phyloP scores from a whole-genome alignment of 2,797 vertebrate species.

The Phoeniculus purpureus region DNA sequence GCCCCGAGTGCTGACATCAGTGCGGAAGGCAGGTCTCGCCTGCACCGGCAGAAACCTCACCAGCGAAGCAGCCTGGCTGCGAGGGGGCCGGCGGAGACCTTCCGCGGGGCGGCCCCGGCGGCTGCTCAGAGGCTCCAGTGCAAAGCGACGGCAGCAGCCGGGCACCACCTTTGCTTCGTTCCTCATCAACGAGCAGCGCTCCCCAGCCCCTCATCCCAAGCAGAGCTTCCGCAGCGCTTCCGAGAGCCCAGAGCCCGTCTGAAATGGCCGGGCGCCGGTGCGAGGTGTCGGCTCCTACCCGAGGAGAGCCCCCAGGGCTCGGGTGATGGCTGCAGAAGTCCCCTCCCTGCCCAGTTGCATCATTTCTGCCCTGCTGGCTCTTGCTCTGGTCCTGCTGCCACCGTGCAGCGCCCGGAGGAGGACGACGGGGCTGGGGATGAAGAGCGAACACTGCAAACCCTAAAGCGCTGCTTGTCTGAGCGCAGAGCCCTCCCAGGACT shows the following conservation, averaged over 20 bases:
- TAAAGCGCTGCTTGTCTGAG: neutral
- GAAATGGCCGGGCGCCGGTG: neutral
- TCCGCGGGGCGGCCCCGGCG: neutral
- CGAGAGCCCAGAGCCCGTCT: rapidly evolving
- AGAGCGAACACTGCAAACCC: neutral
- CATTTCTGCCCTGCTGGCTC: conserved; percentile 7
- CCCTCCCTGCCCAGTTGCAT: conserved; percentile 8
- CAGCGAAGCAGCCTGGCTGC: neutral
- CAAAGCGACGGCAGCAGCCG: neutral
- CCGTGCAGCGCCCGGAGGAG: neutral
- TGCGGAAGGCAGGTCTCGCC: conserved; percentile 65
- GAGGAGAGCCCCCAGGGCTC: neutral
- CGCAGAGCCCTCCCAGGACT: neutral
- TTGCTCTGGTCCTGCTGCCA: neutral
- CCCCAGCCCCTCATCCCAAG: neutral
- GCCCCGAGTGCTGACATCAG: conserved; percentile 62
- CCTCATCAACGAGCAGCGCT: neutral
- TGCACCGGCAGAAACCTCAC: conserved; percentile 16
- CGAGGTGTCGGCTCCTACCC: neutral
- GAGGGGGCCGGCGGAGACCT: neutral
- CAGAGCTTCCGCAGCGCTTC: neutral
- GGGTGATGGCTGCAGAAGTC: neutral
- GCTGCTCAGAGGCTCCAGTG: neutral
- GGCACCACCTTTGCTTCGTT: neutral
- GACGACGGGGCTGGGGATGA: neutral